Conservation (phyloP, 2,113 vertebrate species). For the Papio anubis region DNA sequence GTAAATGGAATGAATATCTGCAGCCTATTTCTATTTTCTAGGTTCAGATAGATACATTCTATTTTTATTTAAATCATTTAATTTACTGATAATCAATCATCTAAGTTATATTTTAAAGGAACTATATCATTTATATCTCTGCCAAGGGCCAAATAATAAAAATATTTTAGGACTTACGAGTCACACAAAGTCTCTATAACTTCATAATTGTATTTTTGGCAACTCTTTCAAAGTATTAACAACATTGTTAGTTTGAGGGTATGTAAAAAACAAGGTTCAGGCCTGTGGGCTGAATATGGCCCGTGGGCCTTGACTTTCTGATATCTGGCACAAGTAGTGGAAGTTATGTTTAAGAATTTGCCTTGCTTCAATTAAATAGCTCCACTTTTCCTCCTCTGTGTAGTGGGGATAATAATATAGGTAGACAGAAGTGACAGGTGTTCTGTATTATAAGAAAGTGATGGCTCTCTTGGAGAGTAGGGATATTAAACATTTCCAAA, state of each 20-base stretch:
- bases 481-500: conserved; percentile 16
- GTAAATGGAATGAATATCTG: not conserved
- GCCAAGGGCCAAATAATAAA: not conserved
- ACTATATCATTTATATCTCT: not conserved
- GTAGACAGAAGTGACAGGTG: not conserved
- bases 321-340: not conserved
- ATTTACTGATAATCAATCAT: not conserved
- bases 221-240: not conserved
- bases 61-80: not conserved
- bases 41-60: not conserved
- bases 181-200: not conserved
- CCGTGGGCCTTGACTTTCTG: not conserved
- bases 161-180: not conserved
- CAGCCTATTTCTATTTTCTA: not conserved
- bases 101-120: not conserved
- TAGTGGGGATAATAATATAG: conserved; percentile 30
- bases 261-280: not conserved
- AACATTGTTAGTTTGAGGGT: not conserved
- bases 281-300: not conserved
- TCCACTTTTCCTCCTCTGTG: not conserved
- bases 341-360: conserved; percentile 9
- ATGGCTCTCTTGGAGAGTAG: not conserved
- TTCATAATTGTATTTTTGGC: not conserved
- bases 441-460: not conserved
- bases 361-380: conserved; percentile 10